Evolutionary conservation across 2,113 vertebrate genomes (phyloP), one percentile per base, ranked within the genome.

Genomic region (Hoplias malabaricus): DNA sequence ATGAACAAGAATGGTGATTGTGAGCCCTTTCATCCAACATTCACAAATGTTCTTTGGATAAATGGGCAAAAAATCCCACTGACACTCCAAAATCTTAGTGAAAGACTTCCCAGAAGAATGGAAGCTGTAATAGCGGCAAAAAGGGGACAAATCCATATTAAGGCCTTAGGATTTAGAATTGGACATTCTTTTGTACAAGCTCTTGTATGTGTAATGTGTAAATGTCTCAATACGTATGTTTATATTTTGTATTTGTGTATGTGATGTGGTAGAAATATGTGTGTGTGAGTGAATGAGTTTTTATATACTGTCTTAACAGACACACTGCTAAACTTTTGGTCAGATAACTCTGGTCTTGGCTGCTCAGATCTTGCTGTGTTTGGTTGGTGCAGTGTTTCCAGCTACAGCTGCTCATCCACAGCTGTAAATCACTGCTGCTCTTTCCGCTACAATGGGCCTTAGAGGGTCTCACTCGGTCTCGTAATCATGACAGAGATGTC

Each of bases 401-500:
- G 80, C 59, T 67, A 70, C 25, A 27, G 71, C 62, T 82, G 80
- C 61, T 82, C 50, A 6, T 36, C 61, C 56, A 10, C 48, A 16
- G 69, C 70, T 27, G 31, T 80, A 80, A 77, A 80, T 77, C 11
- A 5, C 59, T 19, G 62, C 48, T 65, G 13, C 61, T 73, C 81
- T 73, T 77, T 72, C 25, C 69, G 73, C 69, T 83, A 83, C 75
- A n/a, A n/a, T 61, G 53, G 74, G 36, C 82, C 82, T 63, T 33
- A 11, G 82, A 83, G 82, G 74, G 57, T 57, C 62, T 69, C 78
- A 73, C 33, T 10, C 74, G 33, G 23, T 69, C 74, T 80, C 43
- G 74, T 77, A 80, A 80, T 80, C 56, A 56, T 80, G 82, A 80
- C 82, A 74, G 82, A 80, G 69, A 83, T 80, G 78, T 83, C 82